These are phyloP conservation scores for Cololabis saira DNA, from an alignment of 2,113 vertebrate species.

Conservation along the genomic window DNA sequence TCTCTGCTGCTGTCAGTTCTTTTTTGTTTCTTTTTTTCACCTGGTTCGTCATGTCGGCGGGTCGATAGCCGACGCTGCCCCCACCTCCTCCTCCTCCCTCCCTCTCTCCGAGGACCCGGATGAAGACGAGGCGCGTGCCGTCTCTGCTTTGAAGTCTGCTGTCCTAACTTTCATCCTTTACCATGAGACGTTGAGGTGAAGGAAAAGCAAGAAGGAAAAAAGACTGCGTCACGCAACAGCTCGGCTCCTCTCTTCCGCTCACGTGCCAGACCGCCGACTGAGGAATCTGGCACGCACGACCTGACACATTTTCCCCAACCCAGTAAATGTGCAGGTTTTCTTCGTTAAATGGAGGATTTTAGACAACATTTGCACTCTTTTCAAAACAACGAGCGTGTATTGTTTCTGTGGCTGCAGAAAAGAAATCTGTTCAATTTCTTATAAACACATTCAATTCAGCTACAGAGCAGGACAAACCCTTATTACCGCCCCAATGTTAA, in stretches of 20 bases:
- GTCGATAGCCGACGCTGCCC: constrained; percentile 33
- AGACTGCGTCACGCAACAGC: constrained; percentile 63
- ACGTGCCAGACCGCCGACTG: constrained; percentile 60
- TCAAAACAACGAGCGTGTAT: no score
- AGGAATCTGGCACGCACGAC: constrained; percentile 68
- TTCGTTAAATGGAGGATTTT: not conserved
- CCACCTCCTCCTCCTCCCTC: no score
- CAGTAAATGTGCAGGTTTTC: constrained; percentile 49
- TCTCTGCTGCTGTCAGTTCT: constrained; percentile 37
- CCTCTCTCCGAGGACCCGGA: constrained; percentile 29
- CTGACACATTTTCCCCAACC: constrained; percentile 70
- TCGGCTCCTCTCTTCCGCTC: constrained; percentile 48
- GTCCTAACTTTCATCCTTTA: no score
- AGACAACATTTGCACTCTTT: not conserved
- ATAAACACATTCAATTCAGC: no score
- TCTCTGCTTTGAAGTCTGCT: no score
- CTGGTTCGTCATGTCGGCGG: constrained; percentile 49
- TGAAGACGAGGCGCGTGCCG: not conserved
- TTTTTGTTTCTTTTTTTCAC: no score
- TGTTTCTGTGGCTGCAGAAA: no score
- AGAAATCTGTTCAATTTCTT: no score
- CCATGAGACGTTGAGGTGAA: no score
- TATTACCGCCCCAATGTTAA: no score
- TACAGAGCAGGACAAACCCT: no score
- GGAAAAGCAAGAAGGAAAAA: constrained; percentile 11